These are phyloP conservation scores for Anastrepha ludens DNA, from an alignment of 1,140 invertebrate genomes.

Conservation along the genomic window DNA sequence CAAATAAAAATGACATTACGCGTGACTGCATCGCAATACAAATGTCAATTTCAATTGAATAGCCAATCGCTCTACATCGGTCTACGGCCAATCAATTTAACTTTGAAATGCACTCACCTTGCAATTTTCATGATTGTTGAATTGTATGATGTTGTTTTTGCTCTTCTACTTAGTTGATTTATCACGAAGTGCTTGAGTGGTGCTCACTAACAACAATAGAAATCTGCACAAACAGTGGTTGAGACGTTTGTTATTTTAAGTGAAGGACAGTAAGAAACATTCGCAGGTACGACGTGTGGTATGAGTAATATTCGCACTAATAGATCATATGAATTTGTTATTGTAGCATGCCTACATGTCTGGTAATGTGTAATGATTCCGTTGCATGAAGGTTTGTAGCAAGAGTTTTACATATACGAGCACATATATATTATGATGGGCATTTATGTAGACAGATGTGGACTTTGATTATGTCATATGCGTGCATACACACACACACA, in stretches of 20 bases:
- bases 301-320: constrained; percentile 27
- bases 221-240: neutral
- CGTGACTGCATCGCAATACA: neutral
- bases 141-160: constrained; percentile 22
- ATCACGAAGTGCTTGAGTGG: neutral
- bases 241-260: neutral
- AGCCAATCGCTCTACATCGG: neutral
- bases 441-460: too few relatives aligned
- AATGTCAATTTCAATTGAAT: constrained; percentile 36
- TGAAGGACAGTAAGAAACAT: neutral
- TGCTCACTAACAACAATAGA: neutral
- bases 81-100: neutral
- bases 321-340: too few relatives aligned
- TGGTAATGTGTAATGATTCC: too few relatives aligned
- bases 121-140: neutral
- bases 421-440: too few relatives aligned
- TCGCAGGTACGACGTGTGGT: neutral
- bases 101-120: neutral
- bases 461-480: too few relatives aligned
- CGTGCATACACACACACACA: too few relatives aligned
- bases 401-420: too few relatives aligned
- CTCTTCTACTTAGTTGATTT: neutral
- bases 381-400: too few relatives aligned
- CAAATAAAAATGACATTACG: constrained; percentile 4
- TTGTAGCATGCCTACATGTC: neutral